Evolutionary conservation across 2,888 invertebrate genomes (phyloP), one percentile per base, ranked within the genome.

Genomic region (Drosophila vallismaia): DNA sequence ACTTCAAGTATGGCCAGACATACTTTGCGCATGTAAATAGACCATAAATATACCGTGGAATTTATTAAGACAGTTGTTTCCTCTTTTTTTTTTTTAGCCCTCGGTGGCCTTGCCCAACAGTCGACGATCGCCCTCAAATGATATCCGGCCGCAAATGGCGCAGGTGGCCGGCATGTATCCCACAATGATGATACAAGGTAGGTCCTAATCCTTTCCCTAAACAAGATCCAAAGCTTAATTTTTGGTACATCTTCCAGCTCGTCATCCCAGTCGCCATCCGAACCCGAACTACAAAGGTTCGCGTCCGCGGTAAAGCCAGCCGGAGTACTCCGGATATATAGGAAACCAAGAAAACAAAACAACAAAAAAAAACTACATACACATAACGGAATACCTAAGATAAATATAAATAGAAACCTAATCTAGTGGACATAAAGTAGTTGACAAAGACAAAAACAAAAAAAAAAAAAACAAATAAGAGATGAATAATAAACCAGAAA

Each of bases 181-280:
- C 68, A 89, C 91, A 72, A 92, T 92, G 83, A 91, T 92, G 92
- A 90, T 92, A 89, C 90, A 90, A 90, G 92, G 92, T 91, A 70
- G 68, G 76, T 12, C 5, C 8, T 19, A 19, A 7, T 9, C 4
- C 28, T 28, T 28, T 28, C 8, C n/a, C 4, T 8, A 6, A 8
- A n/a, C 2, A 10, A 33, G 9, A 8, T 42, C 5, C 8, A 29
- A 9, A n/a, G n/a, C 42, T 46, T 24, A 40, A 2, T 0, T 10
- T 3, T 40, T 0, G 19, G 19, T 4, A 2, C 7, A 6, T 9
- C 26, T 50, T 19, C 86, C 90, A 74, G 90, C 91, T 75, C 90
- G 92, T 69, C 91, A 90, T 86, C 91, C 90, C 71, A 90, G 91
- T 60, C 89, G 92, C 74, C 92, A 92, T 87, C 91, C 91, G 44